Conservation (phyloP, 1,140 invertebrate species). For the Parapsyche elsis region DNA sequence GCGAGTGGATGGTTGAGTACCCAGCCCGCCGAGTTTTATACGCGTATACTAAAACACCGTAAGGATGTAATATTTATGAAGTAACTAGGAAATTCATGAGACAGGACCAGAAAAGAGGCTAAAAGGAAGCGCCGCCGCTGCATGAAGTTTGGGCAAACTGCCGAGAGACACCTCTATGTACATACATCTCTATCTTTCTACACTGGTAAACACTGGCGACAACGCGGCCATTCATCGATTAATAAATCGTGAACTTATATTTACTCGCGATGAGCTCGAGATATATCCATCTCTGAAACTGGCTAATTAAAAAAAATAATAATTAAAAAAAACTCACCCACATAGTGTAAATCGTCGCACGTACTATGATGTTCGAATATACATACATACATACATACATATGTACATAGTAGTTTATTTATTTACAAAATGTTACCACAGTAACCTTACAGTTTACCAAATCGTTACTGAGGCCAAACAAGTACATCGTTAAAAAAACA, state of each 20-base stretch:
- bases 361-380: too few species aligned
- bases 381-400: too few species aligned
- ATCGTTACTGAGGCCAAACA: too few species aligned
- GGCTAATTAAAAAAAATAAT: too few species aligned
- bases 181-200: background rate
- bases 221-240: background rate
- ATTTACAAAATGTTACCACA: too few species aligned
- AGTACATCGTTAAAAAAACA: too few species aligned
- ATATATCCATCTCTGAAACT: too few species aligned
- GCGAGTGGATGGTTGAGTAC: background rate
- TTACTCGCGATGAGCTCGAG: background rate
- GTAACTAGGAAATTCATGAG: slow-evolving; percentile 32
- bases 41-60: slow-evolving; percentile 20
- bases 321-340: too few species aligned
- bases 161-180: background rate
- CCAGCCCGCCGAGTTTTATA: slow-evolving; percentile 7
- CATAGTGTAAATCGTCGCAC: too few species aligned
- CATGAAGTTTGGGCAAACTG: slow-evolving; percentile 1
- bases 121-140: slow-evolving; percentile 10
- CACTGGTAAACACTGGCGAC: background rate
- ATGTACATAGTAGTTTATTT: too few species aligned
- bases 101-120: slow-evolving; percentile 22
- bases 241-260: slow-evolving; percentile 9
- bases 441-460: too few species aligned
- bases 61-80: slow-evolving; percentile 32